Conservation (phyloP, 2,113 vertebrate species). For the Actinemys pallida region DNA sequence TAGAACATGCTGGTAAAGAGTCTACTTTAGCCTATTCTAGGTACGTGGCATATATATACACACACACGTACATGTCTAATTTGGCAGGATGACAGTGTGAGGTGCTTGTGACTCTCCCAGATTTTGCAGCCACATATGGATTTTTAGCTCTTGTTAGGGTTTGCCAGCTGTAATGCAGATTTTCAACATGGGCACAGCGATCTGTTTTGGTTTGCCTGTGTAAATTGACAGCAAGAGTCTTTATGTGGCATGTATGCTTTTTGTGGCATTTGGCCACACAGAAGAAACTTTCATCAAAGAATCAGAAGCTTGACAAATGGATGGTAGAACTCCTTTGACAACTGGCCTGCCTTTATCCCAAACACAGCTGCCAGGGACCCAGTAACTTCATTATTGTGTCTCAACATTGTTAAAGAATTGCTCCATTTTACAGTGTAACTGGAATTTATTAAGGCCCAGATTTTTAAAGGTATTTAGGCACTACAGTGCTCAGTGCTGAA, state of each 20-base stretch:
- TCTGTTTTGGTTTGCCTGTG: background rate
- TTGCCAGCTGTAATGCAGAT: background rate
- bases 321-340: background rate
- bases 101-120: background rate
- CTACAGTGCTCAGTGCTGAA: background rate
- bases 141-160: background rate
- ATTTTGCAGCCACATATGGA: background rate
- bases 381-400: background rate
- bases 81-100: background rate
- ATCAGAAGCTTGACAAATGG: background rate
- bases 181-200: background rate
- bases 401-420: background rate
- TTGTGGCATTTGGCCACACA: background rate
- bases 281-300: background rate
- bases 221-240: background rate
- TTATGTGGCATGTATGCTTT: fast-evolving
- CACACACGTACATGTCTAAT: fast-evolving
- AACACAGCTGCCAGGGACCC: background rate
- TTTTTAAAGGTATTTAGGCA: background rate
- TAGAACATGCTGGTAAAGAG: background rate
- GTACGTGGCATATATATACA: fast-evolving
- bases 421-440: background rate
- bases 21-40: background rate
- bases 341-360: background rate
- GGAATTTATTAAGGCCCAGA: background rate